phyloP scores from a whole-genome alignment of 2,888 invertebrate genomes.

The Cotesia congregata region DNA sequence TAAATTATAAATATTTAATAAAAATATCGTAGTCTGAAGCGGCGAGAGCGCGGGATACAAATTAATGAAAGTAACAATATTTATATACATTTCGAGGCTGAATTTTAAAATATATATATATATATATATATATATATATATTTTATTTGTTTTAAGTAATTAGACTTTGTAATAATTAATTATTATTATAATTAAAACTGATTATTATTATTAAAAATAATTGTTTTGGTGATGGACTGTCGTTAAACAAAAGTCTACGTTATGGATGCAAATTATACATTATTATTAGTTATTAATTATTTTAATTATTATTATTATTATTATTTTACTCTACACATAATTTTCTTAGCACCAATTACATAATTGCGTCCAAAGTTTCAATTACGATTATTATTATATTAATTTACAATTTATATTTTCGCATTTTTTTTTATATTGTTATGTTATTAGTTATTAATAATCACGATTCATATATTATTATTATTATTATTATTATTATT shows the following conservation, averaged over 20 bases:
- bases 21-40: conserved; percentile 51
- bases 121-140: neutral
- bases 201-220: neutral
- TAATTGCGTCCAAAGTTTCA: conserved; percentile 49
- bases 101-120: conserved; percentile 8
- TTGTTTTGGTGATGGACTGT: conserved; percentile 21
- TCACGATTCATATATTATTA: conserved; percentile 38
- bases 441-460: conserved; percentile 43
- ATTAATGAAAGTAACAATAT: conserved; percentile 17
- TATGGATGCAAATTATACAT: conserved; percentile 9
- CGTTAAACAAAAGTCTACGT: conserved; percentile 32
- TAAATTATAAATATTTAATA: conserved; percentile 53
- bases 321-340: conserved; percentile 30
- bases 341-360: conserved; percentile 40
- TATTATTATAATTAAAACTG: neutral
- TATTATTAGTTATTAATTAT: neutral
- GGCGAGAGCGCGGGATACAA: conserved; percentile 16
- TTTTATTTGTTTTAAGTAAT: conserved; percentile 15
- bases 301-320: neutral
- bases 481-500: conserved; percentile 54
- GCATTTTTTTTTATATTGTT: conserved; percentile 49
- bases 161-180: conserved; percentile 6
- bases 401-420: conserved; percentile 46
- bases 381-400: conserved; percentile 34
- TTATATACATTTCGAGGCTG: conserved; percentile 28